These are phyloP conservation scores for Hirtodrosophila histrioides DNA, from an alignment of 2,888 invertebrate species.

Conservation along the genomic window DNA sequence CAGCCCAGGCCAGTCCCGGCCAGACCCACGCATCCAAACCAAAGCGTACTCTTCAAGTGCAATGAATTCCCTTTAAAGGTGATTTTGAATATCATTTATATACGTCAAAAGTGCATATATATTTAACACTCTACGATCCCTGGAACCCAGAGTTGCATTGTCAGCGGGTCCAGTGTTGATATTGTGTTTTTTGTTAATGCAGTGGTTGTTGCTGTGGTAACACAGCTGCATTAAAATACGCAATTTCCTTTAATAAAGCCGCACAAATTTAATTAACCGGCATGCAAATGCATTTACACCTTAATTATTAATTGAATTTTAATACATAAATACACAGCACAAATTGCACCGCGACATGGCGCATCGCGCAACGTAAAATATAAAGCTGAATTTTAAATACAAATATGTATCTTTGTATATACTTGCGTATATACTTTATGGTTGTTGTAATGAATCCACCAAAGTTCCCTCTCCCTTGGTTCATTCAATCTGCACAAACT, in stretches of 20 bases:
- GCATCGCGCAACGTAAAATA: slow-evolving; percentile 9
- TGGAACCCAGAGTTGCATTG: slow-evolving; percentile 19
- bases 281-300: slow-evolving; percentile 82
- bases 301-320: slow-evolving; percentile 82
- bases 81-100: slow-evolving; percentile 24
- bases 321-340: slow-evolving; percentile 62
- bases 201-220: slow-evolving; percentile 48
- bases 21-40: slow-evolving; percentile 1
- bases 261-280: slow-evolving; percentile 81
- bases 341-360: slow-evolving; percentile 28
- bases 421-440: slow-evolving; percentile 6
- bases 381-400: slow-evolving; percentile 14
- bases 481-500: slow-evolving; percentile 6
- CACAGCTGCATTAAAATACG: slow-evolving; percentile 63
- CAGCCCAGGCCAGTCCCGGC: background rate
- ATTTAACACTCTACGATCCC: slow-evolving; percentile 44
- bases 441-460: slow-evolving; percentile 11
- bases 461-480: slow-evolving; percentile 14
- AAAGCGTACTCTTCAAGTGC: background rate
- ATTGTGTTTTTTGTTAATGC: slow-evolving; percentile 14
- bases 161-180: slow-evolving; percentile 24
- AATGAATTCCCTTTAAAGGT: slow-evolving; percentile 26
- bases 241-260: slow-evolving; percentile 81
- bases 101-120: slow-evolving; percentile 12
- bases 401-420: slow-evolving; percentile 7